Conservation (phyloP, 2,113 vertebrate genomes). For the Seriola aureovittata region DNA sequence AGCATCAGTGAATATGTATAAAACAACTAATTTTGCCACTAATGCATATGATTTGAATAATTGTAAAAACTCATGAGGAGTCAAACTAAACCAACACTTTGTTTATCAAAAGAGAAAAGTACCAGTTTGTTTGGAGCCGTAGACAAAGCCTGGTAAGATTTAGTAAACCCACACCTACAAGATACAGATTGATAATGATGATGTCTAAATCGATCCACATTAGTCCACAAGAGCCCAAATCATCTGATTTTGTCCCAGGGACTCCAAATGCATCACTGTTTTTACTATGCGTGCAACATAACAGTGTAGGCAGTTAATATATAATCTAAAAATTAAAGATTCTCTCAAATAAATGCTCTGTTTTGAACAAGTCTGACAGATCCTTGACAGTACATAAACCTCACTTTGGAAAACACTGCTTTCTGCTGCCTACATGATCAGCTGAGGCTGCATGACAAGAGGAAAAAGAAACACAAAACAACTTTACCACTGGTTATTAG, state of each 20-base stretch:
- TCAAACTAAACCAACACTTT: not conserved
- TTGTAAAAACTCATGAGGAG: not conserved
- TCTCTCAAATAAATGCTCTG: not conserved
- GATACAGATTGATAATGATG: not conserved
- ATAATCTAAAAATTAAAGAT: not conserved
- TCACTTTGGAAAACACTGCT: conserved; percentile 4
- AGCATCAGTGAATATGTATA: not conserved
- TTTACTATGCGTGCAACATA: not conserved
- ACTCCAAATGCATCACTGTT: not conserved
- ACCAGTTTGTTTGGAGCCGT: not conserved
- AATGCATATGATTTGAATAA: not conserved
- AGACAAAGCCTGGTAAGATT: not conserved
- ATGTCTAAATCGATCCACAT: not conserved
- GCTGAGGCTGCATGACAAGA: conserved; percentile 42
- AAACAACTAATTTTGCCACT: not conserved
- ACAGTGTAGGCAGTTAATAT: not conserved
- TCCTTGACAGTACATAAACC: not conserved
- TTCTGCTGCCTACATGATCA: conserved; percentile 3
- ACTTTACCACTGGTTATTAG: conserved; percentile 63
- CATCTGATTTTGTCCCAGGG: not conserved
- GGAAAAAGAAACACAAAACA: conserved; percentile 58
- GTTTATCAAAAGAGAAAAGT: not conserved
- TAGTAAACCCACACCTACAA: not conserved
- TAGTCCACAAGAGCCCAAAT: not conserved
- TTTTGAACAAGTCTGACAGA: not conserved